Evolutionary conservation across 2,797 vertebrate species (phyloP).

Genomic region (Zenarchopterus dispar): DNA sequence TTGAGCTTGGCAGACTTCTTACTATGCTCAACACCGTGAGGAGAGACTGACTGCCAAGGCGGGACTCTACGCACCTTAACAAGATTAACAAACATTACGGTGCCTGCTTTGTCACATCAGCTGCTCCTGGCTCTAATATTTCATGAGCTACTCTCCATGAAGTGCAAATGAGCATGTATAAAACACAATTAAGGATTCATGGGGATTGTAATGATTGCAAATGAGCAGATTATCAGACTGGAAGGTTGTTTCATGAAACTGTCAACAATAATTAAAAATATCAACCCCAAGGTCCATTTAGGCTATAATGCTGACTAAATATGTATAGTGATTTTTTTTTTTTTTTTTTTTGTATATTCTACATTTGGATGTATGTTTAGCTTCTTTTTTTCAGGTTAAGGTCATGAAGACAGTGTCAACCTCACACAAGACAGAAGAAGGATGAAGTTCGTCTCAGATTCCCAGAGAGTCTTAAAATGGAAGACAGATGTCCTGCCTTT

Average conservation of each 20-base stretch:
- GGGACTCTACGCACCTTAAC: conserved; percentile 10
- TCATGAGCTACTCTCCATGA: conserved; percentile 33
- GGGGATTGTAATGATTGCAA: conserved; percentile 28
- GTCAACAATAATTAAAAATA: conserved; percentile 10
- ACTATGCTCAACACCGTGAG: conserved; percentile 19
- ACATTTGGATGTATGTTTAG: not conserved
- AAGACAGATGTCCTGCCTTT: conserved; percentile 66
- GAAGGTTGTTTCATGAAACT: conserved; percentile 8
- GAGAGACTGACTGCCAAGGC: conserved; percentile 15
- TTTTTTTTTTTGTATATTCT: not conserved
- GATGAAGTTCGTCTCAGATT: conserved; percentile 48
- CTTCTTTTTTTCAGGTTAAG: not conserved
- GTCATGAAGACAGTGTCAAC: no score
- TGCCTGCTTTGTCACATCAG: conserved; percentile 22
- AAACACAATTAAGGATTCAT: conserved; percentile 40
- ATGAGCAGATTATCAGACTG: conserved; percentile 20
- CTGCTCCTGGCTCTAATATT: conserved; percentile 19
- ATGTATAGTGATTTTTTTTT: not conserved
- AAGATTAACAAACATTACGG: conserved; percentile 37
- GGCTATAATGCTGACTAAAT: conserved; percentile 5
- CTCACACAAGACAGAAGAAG: conserved; percentile 8
- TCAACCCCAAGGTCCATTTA: not conserved
- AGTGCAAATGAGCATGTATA: conserved; percentile 30
- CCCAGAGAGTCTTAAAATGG: conserved; percentile 22
- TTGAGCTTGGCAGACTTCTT: conserved; percentile 11